A percentile compares a stretch with the other conserved stretches of the same genome.
Evolutionary conservation across 2,797 vertebrate genomes (phyloP).

Genomic region (Sebastes melanostomus): DNA sequence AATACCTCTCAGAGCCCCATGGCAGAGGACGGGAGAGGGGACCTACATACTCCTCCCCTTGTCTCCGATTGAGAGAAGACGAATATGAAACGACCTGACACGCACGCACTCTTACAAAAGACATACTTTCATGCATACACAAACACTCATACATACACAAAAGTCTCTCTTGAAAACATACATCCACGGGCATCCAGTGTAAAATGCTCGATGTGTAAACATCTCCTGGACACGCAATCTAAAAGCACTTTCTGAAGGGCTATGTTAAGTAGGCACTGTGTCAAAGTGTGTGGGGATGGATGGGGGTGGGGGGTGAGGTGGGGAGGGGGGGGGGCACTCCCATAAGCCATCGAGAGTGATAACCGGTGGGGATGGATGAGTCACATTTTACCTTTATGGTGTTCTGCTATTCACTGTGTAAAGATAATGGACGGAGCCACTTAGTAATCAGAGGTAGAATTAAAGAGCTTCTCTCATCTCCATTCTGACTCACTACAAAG

Average conservation of each 20-base stretch:
- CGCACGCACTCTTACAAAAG: background rate
- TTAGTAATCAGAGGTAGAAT: conserved; percentile 77
- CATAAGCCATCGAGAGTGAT: conserved; percentile 60
- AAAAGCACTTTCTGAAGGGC: conserved; percentile 48
- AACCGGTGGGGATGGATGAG: conserved; percentile 73
- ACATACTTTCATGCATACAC: conserved; percentile 42
- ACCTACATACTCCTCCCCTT: conserved; percentile 43
- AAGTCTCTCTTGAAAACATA: conserved; percentile 14
- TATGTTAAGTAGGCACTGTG: conserved; percentile 52
- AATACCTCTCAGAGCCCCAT: conserved; percentile 72
- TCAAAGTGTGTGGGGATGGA: conserved; percentile 48
- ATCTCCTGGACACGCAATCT: background rate
- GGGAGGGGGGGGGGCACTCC: background rate
- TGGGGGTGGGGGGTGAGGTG: background rate
- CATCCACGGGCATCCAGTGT: background rate
- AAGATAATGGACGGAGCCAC: conserved; percentile 80
- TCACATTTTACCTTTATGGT: conserved; percentile 78
- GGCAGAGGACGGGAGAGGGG: conserved; percentile 44
- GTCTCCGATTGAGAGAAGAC: conserved; percentile 50
- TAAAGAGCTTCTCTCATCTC: conserved; percentile 74
- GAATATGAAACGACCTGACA: conserved; percentile 55
- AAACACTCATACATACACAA: conserved; percentile 32
- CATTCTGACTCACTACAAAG: conserved; percentile 72
- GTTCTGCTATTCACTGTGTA: conserved; percentile 72
- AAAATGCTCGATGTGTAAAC: conserved; percentile 17